These are phyloP conservation scores for Anguilla megastoma DNA, from an alignment of 2,797 vertebrate species.

Conservation along the genomic window DNA sequence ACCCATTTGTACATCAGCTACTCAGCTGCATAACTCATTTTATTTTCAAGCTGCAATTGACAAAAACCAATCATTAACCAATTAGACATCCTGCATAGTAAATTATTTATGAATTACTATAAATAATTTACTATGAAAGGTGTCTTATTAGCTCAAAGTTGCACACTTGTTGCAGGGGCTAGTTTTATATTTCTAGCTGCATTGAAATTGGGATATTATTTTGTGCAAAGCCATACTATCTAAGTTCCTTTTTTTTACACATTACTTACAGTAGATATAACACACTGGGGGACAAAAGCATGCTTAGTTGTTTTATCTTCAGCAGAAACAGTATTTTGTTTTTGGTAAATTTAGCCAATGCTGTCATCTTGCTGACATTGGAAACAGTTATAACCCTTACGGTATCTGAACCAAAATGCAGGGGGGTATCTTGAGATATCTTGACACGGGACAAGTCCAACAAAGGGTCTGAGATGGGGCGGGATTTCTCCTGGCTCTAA, in stretches of 20 bases:
- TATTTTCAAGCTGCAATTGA: background rate
- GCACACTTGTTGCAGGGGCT: background rate
- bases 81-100: background rate
- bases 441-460: background rate
- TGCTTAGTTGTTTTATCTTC: background rate
- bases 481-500: background rate
- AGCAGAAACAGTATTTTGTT: background rate
- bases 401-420: background rate
- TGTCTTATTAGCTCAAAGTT: no score
- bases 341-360: background rate
- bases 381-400: background rate
- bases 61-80: background rate
- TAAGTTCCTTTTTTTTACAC: background rate
- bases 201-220: background rate
- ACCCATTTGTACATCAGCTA: background rate
- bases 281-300: background rate
- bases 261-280: background rate
- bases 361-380: background rate
- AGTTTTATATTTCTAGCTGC: background rate
- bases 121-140: no score
- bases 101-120: no score
- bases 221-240: background rate
- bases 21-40: background rate
- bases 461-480: background rate
- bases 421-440: no score